A percentile compares a stretch with the other conserved stretches of the same genome.
phyloP scores from a whole-genome alignment of 2,797 vertebrate species.

The Xenentodon cancila region DNA sequence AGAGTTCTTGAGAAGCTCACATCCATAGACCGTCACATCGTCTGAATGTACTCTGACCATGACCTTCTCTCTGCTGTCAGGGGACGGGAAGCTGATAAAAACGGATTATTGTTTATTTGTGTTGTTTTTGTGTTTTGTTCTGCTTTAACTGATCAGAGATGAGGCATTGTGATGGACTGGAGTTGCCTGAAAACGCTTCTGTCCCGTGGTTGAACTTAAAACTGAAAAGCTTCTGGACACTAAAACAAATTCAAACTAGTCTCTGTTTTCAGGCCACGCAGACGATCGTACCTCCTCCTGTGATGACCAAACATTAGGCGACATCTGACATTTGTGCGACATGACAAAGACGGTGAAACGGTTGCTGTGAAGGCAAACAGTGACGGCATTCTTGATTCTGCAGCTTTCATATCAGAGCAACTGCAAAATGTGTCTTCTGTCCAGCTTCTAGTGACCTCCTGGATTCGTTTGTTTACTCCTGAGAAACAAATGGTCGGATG shows the following conservation, averaged over 20 bases:
- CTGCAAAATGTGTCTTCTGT: constrained; percentile 38
- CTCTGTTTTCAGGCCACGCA: constrained; percentile 9
- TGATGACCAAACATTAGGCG: not conserved
- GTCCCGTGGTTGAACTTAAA: constrained; percentile 5
- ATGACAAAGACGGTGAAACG: not conserved
- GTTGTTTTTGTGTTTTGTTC: not conserved
- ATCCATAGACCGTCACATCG: not conserved
- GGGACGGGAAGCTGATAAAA: not conserved
- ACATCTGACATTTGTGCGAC: not conserved
- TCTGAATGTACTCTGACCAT: not conserved
- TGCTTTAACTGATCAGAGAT: constrained; percentile 8
- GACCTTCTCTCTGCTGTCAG: not conserved
- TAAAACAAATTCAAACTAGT: constrained; percentile 39
- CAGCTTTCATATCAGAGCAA: constrained; percentile 41
- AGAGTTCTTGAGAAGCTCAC: not conserved
- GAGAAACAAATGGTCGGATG: constrained; percentile 48
- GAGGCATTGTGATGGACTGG: constrained; percentile 2
- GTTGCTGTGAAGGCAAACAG: constrained; percentile 8
- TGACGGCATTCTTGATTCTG: constrained; percentile 22
- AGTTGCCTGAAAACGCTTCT: not conserved
- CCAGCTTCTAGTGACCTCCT: constrained; percentile 52
- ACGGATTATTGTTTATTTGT: not conserved
- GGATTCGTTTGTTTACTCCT: constrained; percentile 57
- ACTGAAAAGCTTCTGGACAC: constrained; percentile 32
- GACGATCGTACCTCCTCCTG: not conserved